phyloP scores from a whole-genome alignment of 2,797 vertebrate species.

The Pyrocephalus nanus region DNA sequence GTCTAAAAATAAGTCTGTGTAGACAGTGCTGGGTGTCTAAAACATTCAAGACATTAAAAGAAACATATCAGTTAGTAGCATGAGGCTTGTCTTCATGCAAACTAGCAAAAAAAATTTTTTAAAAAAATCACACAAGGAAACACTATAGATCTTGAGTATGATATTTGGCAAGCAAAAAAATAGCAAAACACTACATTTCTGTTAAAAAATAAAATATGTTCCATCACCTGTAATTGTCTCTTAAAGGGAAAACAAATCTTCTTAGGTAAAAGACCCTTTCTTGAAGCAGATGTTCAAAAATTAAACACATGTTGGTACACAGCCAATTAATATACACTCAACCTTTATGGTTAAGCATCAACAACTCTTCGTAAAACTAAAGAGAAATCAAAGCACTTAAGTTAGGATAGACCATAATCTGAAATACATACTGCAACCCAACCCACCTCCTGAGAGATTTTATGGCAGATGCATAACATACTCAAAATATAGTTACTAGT shows the following conservation, averaged over 20 bases:
- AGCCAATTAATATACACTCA: neutral
- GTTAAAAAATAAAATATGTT: neutral
- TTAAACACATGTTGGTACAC: neutral
- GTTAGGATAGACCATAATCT: neutral
- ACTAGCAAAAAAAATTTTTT: neutral
- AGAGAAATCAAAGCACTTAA: neutral
- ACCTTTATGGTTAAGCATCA: neutral
- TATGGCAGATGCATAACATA: neutral
- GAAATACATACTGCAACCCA: neutral
- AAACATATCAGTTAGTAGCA: neutral
- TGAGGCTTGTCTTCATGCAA: neutral
- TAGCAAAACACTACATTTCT: neutral
- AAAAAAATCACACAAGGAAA: neutral
- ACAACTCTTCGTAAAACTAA: neutral
- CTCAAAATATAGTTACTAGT: neutral
- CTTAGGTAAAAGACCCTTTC: neutral
- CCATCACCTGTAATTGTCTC: neutral
- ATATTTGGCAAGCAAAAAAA: neutral
- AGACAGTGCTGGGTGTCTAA: neutral
- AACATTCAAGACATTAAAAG: neutral
- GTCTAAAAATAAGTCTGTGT: neutral
- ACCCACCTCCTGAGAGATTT: neutral
- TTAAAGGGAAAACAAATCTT: neutral
- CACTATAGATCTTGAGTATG: neutral
- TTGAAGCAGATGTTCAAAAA: neutral